Evolutionary conservation across 2,113 vertebrate genomes (phyloP), one percentile per base, ranked within the genome.

Genomic region (Paralichthys olivaceus): DNA sequence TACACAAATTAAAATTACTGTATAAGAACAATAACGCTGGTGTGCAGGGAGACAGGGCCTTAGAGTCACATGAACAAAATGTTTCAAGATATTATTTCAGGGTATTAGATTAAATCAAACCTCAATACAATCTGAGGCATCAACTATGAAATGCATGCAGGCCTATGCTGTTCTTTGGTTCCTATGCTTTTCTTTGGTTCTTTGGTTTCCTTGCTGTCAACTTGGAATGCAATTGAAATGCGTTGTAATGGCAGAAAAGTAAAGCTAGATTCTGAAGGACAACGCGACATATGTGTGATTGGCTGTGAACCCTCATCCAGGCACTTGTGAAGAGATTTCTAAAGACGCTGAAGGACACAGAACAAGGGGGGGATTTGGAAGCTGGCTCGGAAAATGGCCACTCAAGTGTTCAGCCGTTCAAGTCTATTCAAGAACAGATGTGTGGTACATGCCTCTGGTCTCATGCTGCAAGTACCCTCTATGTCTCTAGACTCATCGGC

Each of bases 391-490:
- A 54, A 54, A 17, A 54, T 11, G n/a, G 60, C 60, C 22, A 28
- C 59, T 55, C 17, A 29, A 47, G 45, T 47, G 45, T 47, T 47
- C 45, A 47, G 4, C 45, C 17, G 7, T 47, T 47, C 45, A 19
- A 1, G 20, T 9, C 55, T 65, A 59, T 80, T 84, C 76, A 77
- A 72, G 74, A 83, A 64, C 81, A 86, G 83, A 89, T 82, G 83
- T 87, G 79, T 29, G 23, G 37, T 26, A 47, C n/a, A 65, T 56
- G 70, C 75, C 75, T 78, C 34, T 2, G 23, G 76, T 47, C 68
- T 73, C 65, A 60, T 7, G 7, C 49, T n/a, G 17, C 49, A 51
- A 7, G 49, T 14, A 43, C 11, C 11, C 40, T 43, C 40, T 4
- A 14, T 17, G 43, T 51, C 49, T 51, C 49, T 6, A 49, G 47